Base-by-base conservation (phyloP, 1,140 invertebrate genomes). In the Camponotus vicinus region DNA sequence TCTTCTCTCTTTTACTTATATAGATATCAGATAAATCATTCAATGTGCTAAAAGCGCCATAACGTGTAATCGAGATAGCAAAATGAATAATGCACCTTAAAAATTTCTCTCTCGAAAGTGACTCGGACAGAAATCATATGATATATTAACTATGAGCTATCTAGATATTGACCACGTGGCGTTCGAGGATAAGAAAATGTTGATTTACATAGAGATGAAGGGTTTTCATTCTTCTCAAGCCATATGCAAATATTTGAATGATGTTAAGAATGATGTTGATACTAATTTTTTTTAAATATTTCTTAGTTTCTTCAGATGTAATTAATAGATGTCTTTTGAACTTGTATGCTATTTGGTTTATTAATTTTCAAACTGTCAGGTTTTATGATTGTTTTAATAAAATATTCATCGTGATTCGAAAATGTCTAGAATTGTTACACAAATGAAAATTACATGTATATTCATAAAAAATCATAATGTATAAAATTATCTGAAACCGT, bases 41-140 rank as follows among this genome's bases (percentile, higher is more conserved):
- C 76, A 79, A 87, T 37, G 45, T 49, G 49, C 40, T 76, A 87
- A 27, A 27, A 76, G 32, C 69, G 57, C 67, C 13, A 63, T 63
- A 79, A 89, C 57, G 69, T 76, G 63, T 49, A 86, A 87, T 45
- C 83, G 79, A 84, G 71, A 57, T 90, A 80, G 63, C 34, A 45
- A 84, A 61, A 86, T 59, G 45, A 89, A 37, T 34, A 45, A 57
- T n/a, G 55, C 27, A 55, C 27, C 27, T 32, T 21, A 15, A 34
- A 59, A 57, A 9, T 85, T 79, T 3, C 32, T 70, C 9, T 45
- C 18, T 80, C 67, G 27, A 71, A 37, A 42, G 27, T 9, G 67
- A 37, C 21, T 83, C 42, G 8, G 27, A 5, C 27, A 45, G 6
- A 73, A 73, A 82, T 59, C 27, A 61, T 61, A 52, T 64, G 11